phyloP scores from a whole-genome alignment of 2,888 invertebrate genomes.

The Stegophylla sp. region DNA sequence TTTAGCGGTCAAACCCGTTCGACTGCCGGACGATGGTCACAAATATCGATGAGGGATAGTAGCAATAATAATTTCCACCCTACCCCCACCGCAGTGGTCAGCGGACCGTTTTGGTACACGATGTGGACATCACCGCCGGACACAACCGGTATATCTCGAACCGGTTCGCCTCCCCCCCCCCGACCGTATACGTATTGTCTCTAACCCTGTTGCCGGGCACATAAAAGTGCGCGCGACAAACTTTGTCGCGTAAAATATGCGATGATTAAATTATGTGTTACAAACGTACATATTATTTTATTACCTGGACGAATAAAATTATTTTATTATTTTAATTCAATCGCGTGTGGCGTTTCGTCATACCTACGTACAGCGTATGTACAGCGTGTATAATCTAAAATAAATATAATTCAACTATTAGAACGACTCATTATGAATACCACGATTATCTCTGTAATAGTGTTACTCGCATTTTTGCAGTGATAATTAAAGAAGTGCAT shows the following conservation, averaged over 20 bases:
- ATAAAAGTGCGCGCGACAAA: slow-evolving; percentile 33
- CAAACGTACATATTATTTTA: not conserved
- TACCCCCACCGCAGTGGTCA: slow-evolving; percentile 17
- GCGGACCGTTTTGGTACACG: slow-evolving; percentile 57
- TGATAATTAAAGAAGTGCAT: no score
- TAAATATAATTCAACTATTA: not conserved
- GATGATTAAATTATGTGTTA: slow-evolving; percentile 26
- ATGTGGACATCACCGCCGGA: slow-evolving; percentile 45
- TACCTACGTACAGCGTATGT: no score
- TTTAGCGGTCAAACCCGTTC: slow-evolving; percentile 57
- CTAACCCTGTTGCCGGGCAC: not conserved
- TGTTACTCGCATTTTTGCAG: no score
- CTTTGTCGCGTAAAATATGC: slow-evolving; percentile 38
- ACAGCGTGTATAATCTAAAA: not conserved
- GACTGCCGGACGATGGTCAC: slow-evolving; percentile 58
- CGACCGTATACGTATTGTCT: slow-evolving; percentile 14
- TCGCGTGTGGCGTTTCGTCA: not conserved
- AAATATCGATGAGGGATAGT: slow-evolving; percentile 56
- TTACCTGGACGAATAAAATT: not conserved
- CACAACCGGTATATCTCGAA: slow-evolving; percentile 48
- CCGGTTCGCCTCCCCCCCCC: slow-evolving; percentile 50
- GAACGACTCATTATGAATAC: no score
- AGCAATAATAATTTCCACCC: slow-evolving; percentile 41
- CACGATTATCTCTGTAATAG: no score
- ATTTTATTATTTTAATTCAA: not conserved